Evolutionary conservation across 2,113 vertebrate species (phyloP).

Genomic region (Crypturellus undulatus): DNA sequence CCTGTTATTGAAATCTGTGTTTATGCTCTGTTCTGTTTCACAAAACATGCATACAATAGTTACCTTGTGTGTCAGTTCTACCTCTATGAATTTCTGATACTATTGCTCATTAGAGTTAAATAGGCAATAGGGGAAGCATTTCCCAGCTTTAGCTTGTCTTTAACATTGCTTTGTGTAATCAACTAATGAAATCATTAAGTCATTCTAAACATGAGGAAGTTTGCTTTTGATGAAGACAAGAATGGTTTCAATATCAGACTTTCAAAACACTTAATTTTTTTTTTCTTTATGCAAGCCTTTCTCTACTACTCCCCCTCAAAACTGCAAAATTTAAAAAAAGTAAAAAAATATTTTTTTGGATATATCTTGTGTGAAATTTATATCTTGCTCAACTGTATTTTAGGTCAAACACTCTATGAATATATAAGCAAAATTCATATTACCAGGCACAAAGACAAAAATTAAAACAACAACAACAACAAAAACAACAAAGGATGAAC

Average conservation of each 20-base stretch:
- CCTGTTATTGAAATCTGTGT: not conserved
- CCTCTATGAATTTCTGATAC: not conserved
- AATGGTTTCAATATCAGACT: not conserved
- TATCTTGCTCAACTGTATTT: not conserved
- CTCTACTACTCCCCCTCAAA: not conserved
- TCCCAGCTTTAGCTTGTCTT: not conserved
- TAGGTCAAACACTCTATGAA: not conserved
- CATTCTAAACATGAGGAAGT: not conserved
- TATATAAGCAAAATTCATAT: not conserved
- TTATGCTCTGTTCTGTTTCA: not conserved
- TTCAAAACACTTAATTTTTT: not conserved
- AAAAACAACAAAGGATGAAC: not conserved
- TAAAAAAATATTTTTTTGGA: not conserved
- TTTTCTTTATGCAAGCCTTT: not conserved
- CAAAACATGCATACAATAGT: not conserved
- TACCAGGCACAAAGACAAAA: not conserved
- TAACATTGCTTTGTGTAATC: not conserved
- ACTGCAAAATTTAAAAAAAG: not conserved
- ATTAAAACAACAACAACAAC: not conserved
- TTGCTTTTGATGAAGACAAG: not conserved
- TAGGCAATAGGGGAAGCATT: not conserved
- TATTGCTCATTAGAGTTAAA: not conserved
- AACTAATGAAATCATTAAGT: not conserved
- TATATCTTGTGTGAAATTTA: not conserved
- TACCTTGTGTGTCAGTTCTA: not conserved